Base-by-base conservation (phyloP, 2,888 invertebrate genomes). In the Drosophila neotestacea region DNA sequence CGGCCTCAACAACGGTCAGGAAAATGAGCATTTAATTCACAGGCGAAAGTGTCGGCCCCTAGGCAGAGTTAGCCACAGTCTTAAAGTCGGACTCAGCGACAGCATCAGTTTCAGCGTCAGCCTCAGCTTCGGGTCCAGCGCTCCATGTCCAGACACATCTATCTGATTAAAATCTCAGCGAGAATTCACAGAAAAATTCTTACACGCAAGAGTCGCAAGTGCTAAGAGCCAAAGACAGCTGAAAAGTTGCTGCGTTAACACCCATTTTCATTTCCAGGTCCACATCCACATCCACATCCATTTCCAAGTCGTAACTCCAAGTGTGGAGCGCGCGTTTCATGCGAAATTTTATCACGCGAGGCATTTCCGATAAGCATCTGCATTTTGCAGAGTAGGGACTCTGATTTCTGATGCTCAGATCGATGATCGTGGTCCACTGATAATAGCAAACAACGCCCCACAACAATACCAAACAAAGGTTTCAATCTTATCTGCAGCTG, bases 141-240 rank as follows among this genome's bases (percentile, higher is more conserved):
- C 47, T 63, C 56, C 38, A 46, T 9, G 44, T 50, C 59, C 61
- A 70, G 68, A 61, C 56, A 58, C 73, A 74, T 75, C 70, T 79
- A 78, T 55, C 74, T 70, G 84, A 86, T 85, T 84, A 84, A 81
- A 84, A 84, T 84, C 84, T 84, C 84, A 60, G 78, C 76, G 65
- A 70, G 70, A 85, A 79, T 88, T 81, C 86, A 80, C 80, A 77
- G 80, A 79, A 81, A 55, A 88, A 90, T 89, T 89, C 85, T 80
- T 86, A 85, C 89, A 90, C 88, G 88, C 89, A 88, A 85, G 59
- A 47, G 55, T 22, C 38, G 66, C 60, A 48, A 61, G 47, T 54
- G 72, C 55, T 56, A 56, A 56, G 55, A 47, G 47, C 58, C 46
- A 58, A 52, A 50, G 81, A 76, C 85, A 79, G 85, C 83, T 81